phyloP scores from a whole-genome alignment of 1,140 invertebrate genomes.

The Gonatopus flavifemur region DNA sequence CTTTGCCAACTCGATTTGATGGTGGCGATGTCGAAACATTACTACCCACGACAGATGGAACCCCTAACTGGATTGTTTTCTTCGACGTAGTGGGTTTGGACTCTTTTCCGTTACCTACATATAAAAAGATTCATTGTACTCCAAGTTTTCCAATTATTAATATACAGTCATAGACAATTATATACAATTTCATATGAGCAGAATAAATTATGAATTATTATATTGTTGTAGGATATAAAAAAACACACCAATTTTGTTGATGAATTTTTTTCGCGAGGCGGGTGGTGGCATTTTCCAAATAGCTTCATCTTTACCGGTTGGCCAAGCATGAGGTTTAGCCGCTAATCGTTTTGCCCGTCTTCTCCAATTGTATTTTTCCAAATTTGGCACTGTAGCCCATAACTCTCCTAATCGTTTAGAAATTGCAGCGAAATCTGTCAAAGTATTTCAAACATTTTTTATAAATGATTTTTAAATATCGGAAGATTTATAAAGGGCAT shows the following conservation, averaged over 20 bases:
- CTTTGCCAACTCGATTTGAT: slow-evolving; percentile 46
- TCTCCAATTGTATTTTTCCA: slow-evolving; percentile 70
- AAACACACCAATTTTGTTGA: slow-evolving; percentile 55
- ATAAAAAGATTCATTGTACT: slow-evolving; percentile 5
- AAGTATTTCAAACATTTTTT: no score
- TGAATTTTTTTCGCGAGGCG: slow-evolving; percentile 52
- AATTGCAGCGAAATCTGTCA: slow-evolving; percentile 74
- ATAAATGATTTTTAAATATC: slow-evolving; percentile 6
- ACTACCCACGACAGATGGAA: slow-evolving; percentile 51
- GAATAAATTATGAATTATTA: slow-evolving; percentile 16
- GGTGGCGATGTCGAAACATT: slow-evolving; percentile 56
- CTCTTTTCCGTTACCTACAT: slow-evolving; percentile 46
- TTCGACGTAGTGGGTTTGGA: slow-evolving; percentile 42
- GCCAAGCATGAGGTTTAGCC: slow-evolving; percentile 50
- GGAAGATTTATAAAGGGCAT: background rate
- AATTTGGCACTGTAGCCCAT: slow-evolving; percentile 74
- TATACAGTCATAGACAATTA: background rate
- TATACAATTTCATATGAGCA: slow-evolving; percentile 8
- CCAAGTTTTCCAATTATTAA: background rate
- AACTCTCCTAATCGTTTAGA: slow-evolving; percentile 80
- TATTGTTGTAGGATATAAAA: slow-evolving; percentile 18
- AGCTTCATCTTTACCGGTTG: slow-evolving; percentile 42
- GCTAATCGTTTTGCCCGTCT: slow-evolving; percentile 73
- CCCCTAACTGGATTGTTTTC: slow-evolving; percentile 53
- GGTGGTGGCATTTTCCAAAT: slow-evolving; percentile 54